These are phyloP conservation scores for Drosophila bunnanda DNA, from an alignment of 2,888 invertebrate species.

Conservation along the genomic window DNA sequence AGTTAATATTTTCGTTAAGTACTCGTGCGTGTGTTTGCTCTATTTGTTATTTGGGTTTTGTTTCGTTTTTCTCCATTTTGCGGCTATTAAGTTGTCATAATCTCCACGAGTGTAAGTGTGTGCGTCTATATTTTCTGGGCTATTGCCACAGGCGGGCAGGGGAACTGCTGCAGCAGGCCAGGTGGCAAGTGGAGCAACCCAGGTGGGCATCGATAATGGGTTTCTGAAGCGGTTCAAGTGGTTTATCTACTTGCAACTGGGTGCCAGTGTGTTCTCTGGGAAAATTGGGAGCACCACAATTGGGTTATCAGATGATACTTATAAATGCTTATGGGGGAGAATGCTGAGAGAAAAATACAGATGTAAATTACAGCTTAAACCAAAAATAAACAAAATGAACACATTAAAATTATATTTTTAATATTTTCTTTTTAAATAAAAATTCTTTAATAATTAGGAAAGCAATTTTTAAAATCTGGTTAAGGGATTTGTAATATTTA, in stretches of 20 bases:
- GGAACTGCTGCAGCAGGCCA: constrained; percentile 34
- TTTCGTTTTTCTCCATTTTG: constrained; percentile 58
- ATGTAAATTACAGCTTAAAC: background rate
- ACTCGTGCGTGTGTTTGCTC: constrained; percentile 63
- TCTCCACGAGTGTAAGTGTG: constrained; percentile 57
- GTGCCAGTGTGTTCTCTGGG: constrained; percentile 16
- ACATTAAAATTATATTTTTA: background rate
- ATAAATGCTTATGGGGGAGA: background rate
- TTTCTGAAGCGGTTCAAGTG: constrained; percentile 40
- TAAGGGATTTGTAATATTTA: no score
- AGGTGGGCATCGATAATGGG: constrained; percentile 49
- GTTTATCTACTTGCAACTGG: constrained; percentile 32
- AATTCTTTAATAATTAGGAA: background rate
- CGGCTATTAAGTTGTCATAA: constrained; percentile 77
- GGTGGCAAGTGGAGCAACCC: constrained; percentile 45
- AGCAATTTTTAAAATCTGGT: background rate
- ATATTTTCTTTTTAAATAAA: background rate
- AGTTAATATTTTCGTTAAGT: constrained; percentile 57
- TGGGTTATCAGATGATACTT: constrained; percentile 20
- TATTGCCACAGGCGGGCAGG: constrained; percentile 56
- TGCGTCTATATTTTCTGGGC: constrained; percentile 35
- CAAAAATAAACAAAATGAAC: background rate
- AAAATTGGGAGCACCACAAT: constrained; percentile 32
- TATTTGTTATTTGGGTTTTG: constrained; percentile 62
- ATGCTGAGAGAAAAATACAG: background rate